A percentile compares a stretch with the other conserved stretches of the same genome.
Conservation (phyloP, 2,797 vertebrate genomes). For the Coluber constrictor region DNA sequence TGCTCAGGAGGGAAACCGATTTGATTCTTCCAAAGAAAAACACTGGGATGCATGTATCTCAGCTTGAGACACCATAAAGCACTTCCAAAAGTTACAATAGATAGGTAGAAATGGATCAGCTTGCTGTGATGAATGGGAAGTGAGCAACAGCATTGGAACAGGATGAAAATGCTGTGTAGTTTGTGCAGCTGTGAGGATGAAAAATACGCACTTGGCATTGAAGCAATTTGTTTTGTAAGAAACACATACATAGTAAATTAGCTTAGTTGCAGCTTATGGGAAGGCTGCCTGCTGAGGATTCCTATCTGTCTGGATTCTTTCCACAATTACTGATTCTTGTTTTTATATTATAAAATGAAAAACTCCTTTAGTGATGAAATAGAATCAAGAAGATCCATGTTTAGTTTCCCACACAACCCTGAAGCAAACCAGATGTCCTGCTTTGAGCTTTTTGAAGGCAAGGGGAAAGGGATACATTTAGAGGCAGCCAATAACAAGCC, state of each 20-base stretch:
- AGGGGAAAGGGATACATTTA: neutral
- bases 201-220: constrained; percentile 12
- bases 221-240: neutral
- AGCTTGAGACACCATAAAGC: constrained; percentile 54
- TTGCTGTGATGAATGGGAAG: constrained; percentile 33
- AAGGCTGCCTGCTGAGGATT: neutral
- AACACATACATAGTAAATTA: neutral
- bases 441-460: neutral
- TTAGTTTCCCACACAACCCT: neutral
- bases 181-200: constrained; percentile 44
- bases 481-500: neutral
- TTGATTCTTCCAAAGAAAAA: constrained; percentile 54
- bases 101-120: constrained; percentile 48
- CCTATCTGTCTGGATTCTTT: neutral
- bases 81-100: constrained; percentile 47
- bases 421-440: neutral
- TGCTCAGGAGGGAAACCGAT: constrained; percentile 9
- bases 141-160: constrained; percentile 47
- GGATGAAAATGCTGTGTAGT: constrained; percentile 51
- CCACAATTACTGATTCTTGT: neutral
- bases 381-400: neutral
- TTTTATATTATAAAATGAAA: neutral
- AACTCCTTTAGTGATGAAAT: neutral
- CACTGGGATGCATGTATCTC: constrained; percentile 34
- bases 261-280: neutral